phyloP scores from a whole-genome alignment of 2,113 vertebrate genomes.

The Leptodactylus fuscus region DNA sequence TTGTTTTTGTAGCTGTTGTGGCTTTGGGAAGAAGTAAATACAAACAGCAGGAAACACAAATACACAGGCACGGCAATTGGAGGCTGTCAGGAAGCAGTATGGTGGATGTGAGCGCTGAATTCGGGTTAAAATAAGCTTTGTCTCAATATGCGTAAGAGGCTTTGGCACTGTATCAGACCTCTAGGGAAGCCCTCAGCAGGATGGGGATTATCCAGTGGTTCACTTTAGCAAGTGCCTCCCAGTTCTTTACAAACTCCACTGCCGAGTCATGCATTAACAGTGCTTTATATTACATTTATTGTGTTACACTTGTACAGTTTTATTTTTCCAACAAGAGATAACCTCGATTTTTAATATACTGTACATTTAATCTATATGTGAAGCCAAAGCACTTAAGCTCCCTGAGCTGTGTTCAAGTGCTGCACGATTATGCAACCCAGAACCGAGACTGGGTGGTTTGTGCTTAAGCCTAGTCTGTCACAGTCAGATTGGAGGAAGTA shows the following conservation, averaged over 20 bases:
- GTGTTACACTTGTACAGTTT: constrained; percentile 48
- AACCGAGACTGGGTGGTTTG: not conserved
- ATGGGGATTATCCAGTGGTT: constrained; percentile 75
- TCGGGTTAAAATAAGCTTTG: constrained; percentile 79
- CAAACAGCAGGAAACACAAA: constrained; percentile 80
- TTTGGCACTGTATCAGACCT: constrained; percentile 81
- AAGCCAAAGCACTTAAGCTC: not conserved
- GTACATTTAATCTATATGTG: constrained; percentile 49
- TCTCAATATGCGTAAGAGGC: constrained; percentile 78
- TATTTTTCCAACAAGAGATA: constrained; percentile 20
- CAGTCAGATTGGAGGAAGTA: not conserved
- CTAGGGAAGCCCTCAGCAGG: constrained; percentile 79
- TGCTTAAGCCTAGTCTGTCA: not conserved
- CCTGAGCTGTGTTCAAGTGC: constrained; percentile 22
- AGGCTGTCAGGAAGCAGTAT: constrained; percentile 76
- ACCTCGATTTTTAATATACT: constrained; percentile 61
- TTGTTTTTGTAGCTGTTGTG: constrained; percentile 79
- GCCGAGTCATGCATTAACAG: constrained; percentile 70
- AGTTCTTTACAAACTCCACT: constrained; percentile 75
- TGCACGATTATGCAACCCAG: not conserved
- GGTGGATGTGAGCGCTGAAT: constrained; percentile 74
- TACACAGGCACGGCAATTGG: constrained; percentile 72
- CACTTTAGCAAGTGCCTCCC: constrained; percentile 76
- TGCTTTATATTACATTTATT: constrained; percentile 67
- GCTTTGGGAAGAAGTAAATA: constrained; percentile 80